phyloP scores from a whole-genome alignment of 1,140 invertebrate species.

The Tribolium madens region DNA sequence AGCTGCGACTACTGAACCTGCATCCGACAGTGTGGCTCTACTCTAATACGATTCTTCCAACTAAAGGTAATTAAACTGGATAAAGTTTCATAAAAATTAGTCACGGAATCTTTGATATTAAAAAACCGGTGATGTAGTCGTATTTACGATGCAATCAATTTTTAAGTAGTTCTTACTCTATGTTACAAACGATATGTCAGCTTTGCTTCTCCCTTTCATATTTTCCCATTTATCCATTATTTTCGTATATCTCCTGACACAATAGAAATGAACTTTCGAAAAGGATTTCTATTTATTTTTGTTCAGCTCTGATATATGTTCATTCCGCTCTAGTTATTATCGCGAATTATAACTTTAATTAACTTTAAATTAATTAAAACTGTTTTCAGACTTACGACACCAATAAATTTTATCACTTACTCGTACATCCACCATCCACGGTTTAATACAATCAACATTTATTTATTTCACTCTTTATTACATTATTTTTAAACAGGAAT shows the following conservation, averaged over 20 bases:
- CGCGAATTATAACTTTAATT: conserved; percentile 25
- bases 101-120: conserved; percentile 3
- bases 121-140: background rate
- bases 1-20: conserved; percentile 53
- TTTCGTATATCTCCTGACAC: conserved; percentile 32
- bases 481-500: background rate
- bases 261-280: conserved; percentile 39
- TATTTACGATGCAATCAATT: conserved; percentile 27
- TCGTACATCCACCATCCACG: background rate
- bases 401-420: conserved; percentile 6
- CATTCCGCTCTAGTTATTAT: background rate
- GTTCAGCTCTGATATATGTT: conserved; percentile 20
- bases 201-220: conserved; percentile 28
- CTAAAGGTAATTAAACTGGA: background rate
- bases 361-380: conserved; percentile 23
- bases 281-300: conserved; percentile 39
- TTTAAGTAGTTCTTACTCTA: conserved; percentile 18
- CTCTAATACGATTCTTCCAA: conserved; percentile 48
- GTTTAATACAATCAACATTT: no score
- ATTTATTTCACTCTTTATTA: no score
- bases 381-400: background rate
- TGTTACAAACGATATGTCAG: conserved; percentile 41
- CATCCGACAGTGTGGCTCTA: conserved; percentile 56
- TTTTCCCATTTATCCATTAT: conserved; percentile 35
- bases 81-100: background rate